Conservation (phyloP, 2,113 vertebrate species). For the Hyperopisus bebe region DNA sequence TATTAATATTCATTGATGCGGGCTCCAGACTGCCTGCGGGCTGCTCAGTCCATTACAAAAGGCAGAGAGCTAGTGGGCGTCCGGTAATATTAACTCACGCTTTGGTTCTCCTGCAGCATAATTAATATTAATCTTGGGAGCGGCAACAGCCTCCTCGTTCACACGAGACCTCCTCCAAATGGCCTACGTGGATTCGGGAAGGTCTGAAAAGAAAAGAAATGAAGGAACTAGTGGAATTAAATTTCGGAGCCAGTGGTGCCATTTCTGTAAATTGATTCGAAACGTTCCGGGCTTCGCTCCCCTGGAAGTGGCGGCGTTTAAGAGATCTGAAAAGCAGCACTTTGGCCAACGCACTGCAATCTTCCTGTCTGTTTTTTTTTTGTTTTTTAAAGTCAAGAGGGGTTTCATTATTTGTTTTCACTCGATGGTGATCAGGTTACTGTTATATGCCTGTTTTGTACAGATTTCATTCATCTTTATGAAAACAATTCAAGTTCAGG, state of each 20-base stretch:
- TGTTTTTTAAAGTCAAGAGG: not conserved
- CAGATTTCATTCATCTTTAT: not conserved
- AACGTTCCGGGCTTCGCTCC: not conserved
- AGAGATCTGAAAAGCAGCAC: not conserved
- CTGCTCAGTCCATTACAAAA: constrained; percentile 11
- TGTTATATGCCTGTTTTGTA: not conserved
- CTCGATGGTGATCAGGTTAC: not conserved
- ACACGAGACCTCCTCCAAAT: not conserved
- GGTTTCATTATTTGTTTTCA: not conserved
- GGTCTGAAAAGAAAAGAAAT: not conserved
- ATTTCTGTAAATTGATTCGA: not conserved
- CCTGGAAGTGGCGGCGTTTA: not conserved
- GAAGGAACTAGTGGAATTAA: not conserved
- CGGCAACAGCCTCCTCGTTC: not conserved
- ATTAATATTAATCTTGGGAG: constrained; percentile 10
- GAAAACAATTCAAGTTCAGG: not conserved
- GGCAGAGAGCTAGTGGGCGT: not conserved
- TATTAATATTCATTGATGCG: constrained; percentile 13
- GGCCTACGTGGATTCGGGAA: not conserved
- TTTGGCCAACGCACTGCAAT: not conserved
- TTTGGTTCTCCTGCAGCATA: not conserved
- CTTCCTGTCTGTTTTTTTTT: not conserved
- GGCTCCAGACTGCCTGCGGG: not conserved
- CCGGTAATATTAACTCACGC: not conserved
- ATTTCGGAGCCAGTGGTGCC: not conserved